Evolutionary conservation across 2,888 invertebrate species (phyloP).

Genomic region (Gisinianus flammeolus): DNA sequence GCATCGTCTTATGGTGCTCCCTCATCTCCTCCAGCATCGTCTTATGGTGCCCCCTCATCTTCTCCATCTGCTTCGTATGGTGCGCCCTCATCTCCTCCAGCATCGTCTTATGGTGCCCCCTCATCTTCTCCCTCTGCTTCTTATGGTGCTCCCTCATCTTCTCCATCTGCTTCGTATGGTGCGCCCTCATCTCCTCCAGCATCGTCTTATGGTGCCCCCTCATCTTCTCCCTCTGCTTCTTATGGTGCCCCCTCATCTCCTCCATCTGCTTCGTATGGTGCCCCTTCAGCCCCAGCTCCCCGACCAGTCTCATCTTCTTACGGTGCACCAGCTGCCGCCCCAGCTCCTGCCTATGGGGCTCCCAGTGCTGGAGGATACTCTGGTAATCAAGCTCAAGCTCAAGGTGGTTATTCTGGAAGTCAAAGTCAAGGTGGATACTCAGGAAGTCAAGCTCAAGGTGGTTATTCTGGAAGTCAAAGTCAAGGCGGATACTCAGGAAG

Average conservation of each 20-base stretch:
- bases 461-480: background rate
- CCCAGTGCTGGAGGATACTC: background rate
- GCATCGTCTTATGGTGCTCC: background rate
- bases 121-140: background rate
- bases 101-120: background rate
- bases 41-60: background rate
- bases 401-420: background rate
- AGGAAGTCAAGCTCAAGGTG: background rate
- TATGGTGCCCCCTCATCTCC: background rate
- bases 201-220: background rate
- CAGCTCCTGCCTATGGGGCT: background rate
- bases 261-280: background rate
- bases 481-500: background rate
- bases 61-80: background rate
- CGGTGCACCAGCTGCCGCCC: background rate
- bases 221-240: background rate
- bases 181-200: background rate
- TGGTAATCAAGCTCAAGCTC: background rate
- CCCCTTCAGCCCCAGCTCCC: background rate
- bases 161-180: too few relatives aligned
- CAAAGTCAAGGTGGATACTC: background rate
- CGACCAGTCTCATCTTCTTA: too few relatives aligned
- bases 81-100: too few relatives aligned
- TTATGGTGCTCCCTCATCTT: constrained; percentile 27
- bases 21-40: background rate